Evolutionary conservation across 2,113 vertebrate genomes (phyloP), one percentile per base, ranked within the genome.

Genomic region (Puffinus mauretanicus): DNA sequence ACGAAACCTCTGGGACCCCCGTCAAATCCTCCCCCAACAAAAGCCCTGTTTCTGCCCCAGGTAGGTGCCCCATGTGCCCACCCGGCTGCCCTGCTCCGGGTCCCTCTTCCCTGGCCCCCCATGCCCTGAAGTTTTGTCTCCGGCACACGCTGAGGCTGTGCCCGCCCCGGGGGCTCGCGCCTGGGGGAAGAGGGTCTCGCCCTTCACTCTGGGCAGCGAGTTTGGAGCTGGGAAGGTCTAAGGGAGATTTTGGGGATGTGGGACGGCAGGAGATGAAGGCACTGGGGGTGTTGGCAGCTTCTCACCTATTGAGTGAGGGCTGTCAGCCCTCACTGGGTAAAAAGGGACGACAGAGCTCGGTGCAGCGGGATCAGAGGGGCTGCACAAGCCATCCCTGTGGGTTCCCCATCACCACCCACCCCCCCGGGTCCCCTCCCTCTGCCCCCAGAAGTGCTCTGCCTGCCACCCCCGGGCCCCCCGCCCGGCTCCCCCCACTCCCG

Each of bases 101-200:
- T 30, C 54, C 15, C 12, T 34, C 27, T 15, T 26, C 13, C 32
- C 17, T 5, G 65, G 3, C 3, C 30, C 75, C 32, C 69, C 26
- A 1, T 4, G 10, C 66, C 57, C 62, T 9, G 8, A 71, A 96
- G 86, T 79, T 82, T 18, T n/a, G 30, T 32, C 38, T 9, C 38
- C 0, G 7, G 29, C 79, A 4, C 60, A 8, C 8, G 2, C 22
- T 1, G 42, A 34, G 61, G 81, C 27, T 57, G 32, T 9, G 72
- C 66, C 66, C 13, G 3, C 25, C 66, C 22, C 6, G 3, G 52
- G 27, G 25, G 82, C 58, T 93, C 36, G 2, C 5, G 1, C 7
- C 5, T 8, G 4, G 3, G 24, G 14, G 32, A 8, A 8, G 6
- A 19, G 27, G 25, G 9, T 19, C 47, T 66, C 4, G 0, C 20